Evolutionary conservation across 2,113 vertebrate genomes (phyloP), one percentile per base, ranked within the genome.

Genomic region (Cisticola juncidis): DNA sequence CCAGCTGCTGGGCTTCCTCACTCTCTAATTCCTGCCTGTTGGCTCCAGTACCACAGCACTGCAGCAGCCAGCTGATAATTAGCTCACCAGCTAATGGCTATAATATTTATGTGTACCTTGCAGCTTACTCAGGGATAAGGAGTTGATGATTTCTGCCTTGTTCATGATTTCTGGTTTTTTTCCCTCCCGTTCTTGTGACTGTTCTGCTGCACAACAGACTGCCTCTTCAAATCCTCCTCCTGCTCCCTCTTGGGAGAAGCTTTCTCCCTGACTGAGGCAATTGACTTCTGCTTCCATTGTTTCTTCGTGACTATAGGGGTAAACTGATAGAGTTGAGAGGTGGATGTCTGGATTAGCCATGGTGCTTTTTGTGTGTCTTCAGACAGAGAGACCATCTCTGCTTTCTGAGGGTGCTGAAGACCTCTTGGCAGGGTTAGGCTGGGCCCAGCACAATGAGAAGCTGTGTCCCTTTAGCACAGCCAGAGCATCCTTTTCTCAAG

Each of bases 351-450:
- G 35, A 56, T 92, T 24, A 84, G 60, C 38, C 15, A 40, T 0
- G 0, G 24, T 24, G 22, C 13, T 35, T 6, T 79, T 11, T 51
- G 8, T 40, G 9, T 18, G 48, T 61, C 45, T 23, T 70, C 53
- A 69, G 24, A 66, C 20, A 22, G 26, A 86, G 61, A 74, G 56
- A 73, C 31, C 2, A 11, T 9, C 23, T 35, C 40, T 51, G n/a
- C 29, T 21, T 19, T 11, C 12, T 9, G 24, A 65, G 20, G 42
- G 25, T 45, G n/a, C 64, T 35, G n/a, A 64, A 23, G 19, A 61
- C n/a, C 1, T 33, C 42, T 74, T 1, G 1, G 38, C 2, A 85
- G 44, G 29, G 2, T 5, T 4, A 73, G 38, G 66, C n/a, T 58
- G 77, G 68, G 53, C 53, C 24, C n/a, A 69, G 45, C 44, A 36